These are phyloP conservation scores for Ptychoptera contaminata DNA, from an alignment of 2,888 invertebrate species.

Conservation along the genomic window DNA sequence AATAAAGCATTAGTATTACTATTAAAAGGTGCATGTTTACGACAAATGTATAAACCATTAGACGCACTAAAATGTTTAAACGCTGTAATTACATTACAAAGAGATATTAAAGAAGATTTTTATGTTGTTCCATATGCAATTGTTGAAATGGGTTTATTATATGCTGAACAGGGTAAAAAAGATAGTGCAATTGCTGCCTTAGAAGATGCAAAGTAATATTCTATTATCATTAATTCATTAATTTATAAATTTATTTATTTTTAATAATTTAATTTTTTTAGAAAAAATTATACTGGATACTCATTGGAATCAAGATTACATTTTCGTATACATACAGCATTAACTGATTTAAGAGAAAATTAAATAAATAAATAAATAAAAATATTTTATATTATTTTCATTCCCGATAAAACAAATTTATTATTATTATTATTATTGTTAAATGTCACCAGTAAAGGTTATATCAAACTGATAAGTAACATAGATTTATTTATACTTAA, in stretches of 20 bases:
- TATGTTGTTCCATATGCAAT: conserved; percentile 75
- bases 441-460: too few species aligned
- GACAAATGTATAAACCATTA: conserved; percentile 58
- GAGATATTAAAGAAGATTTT: conserved; percentile 61
- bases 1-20: conserved; percentile 60
- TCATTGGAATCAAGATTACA: conserved; percentile 76
- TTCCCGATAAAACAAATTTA: too few species aligned
- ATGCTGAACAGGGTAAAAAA: conserved; percentile 49
- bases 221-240: background rate
- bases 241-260: background rate
- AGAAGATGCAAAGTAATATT: conserved; percentile 80
- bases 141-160: conserved; percentile 70
- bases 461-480: too few species aligned
- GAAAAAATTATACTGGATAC: conserved; percentile 78
- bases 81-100: conserved; percentile 37
- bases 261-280: conserved; percentile 30
- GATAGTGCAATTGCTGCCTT: conserved; percentile 53
- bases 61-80: conserved; percentile 49
- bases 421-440: too few species aligned
- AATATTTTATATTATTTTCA: too few species aligned
- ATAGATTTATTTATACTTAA: too few species aligned
- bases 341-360: conserved; percentile 23
- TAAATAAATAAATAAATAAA: too few species aligned
- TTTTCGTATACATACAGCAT: conserved; percentile 71
- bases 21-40: conserved; percentile 68